Conservation (phyloP, 2,888 invertebrate genomes). For the Drosophila stalkeri region DNA sequence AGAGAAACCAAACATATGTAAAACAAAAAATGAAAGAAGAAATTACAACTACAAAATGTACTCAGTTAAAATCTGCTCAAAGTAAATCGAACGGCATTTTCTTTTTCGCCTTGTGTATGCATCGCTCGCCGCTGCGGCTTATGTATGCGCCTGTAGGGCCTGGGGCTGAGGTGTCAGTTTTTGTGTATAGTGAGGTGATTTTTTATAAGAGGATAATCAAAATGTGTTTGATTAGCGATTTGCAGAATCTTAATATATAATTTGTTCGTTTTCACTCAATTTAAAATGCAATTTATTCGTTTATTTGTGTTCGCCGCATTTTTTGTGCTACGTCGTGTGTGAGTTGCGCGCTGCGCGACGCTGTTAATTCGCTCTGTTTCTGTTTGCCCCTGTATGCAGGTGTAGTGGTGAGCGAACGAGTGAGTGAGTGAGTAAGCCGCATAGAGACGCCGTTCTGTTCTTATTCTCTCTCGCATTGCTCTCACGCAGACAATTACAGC, state of each 20-base stretch:
- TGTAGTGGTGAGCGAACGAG: slow-evolving; percentile 55
- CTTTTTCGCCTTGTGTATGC: slow-evolving; percentile 69
- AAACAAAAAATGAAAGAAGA: background rate
- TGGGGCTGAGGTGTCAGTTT: background rate
- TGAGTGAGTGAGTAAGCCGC: slow-evolving; percentile 10
- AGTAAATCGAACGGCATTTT: slow-evolving; percentile 49
- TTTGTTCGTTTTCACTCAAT: slow-evolving; percentile 5
- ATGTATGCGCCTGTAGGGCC: slow-evolving; percentile 11
- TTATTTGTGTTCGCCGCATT: slow-evolving; percentile 40
- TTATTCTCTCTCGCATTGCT: slow-evolving; percentile 19
- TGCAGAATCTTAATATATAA: background rate
- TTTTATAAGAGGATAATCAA: background rate
- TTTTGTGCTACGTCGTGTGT: slow-evolving; percentile 21
- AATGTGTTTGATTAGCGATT: slow-evolving; percentile 3
- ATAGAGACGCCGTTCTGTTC: slow-evolving; percentile 16
- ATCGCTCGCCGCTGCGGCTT: slow-evolving; percentile 49
- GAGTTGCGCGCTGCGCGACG: slow-evolving; percentile 41
- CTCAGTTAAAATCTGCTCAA: slow-evolving; percentile 23
- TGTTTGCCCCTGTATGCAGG: slow-evolving; percentile 54
- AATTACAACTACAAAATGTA: slow-evolving; percentile 25
- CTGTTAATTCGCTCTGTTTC: slow-evolving; percentile 56
- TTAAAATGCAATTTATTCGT: slow-evolving; percentile 21
- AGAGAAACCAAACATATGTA: slow-evolving; percentile 39
- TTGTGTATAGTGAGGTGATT: slow-evolving; percentile 9
- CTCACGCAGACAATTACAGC: slow-evolving; percentile 36